Conservation (phyloP, 2,113 vertebrate genomes). For the Chloebia gouldiae region DNA sequence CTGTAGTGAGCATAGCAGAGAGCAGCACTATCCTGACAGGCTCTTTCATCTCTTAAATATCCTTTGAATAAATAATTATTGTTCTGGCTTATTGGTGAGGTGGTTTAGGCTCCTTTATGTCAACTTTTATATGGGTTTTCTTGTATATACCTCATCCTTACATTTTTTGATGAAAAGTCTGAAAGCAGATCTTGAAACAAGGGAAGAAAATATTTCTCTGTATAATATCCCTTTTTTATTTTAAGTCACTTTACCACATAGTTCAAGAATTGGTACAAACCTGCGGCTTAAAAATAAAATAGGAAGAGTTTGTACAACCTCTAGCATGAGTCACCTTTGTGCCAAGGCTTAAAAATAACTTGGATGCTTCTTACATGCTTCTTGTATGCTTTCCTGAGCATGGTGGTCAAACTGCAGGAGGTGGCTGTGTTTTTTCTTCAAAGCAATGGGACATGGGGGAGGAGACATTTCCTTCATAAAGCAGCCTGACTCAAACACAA, state of each 20-base stretch:
- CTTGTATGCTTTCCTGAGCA: neutral
- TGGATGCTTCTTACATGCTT: neutral
- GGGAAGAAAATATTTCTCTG: neutral
- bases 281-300: neutral
- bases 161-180: neutral
- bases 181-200: neutral
- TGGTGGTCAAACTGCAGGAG: neutral
- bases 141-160: neutral
- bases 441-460: neutral
- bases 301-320: neutral
- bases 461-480: rapidly evolving
- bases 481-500: neutral
- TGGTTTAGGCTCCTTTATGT: neutral
- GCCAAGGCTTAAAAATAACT: neutral
- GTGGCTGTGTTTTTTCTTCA: neutral
- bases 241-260: neutral
- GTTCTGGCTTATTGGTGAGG: neutral
- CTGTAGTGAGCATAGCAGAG: neutral
- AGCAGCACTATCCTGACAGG: neutral
- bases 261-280: neutral
- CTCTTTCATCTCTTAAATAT: neutral
- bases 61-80: neutral
- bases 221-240: neutral
- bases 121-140: neutral
- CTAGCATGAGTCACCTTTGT: neutral